These are phyloP conservation scores for Tadarida brasiliensis DNA, from an alignment of 2,797 vertebrate genomes.

Conservation along the genomic window DNA sequence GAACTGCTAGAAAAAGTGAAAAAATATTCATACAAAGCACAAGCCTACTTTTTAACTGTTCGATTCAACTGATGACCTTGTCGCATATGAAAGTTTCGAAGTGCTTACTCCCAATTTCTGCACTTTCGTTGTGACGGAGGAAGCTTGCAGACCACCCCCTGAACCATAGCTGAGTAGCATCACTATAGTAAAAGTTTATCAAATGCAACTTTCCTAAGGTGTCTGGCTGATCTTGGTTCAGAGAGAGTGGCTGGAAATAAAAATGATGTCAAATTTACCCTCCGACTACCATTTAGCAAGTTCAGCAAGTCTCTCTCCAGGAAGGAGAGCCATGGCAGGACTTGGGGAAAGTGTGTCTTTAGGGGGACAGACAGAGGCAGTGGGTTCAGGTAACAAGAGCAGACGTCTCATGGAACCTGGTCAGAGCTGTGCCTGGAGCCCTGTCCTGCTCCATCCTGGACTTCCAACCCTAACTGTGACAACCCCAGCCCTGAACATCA, in stretches of 20 bases:
- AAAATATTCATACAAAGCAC: background rate
- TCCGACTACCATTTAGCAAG: background rate
- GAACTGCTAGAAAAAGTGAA: background rate
- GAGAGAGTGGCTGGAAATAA: background rate
- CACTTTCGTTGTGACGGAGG: rapidly evolving
- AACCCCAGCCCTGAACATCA: background rate
- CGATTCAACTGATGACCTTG: background rate
- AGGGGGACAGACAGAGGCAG: background rate
- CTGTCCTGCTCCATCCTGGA: background rate
- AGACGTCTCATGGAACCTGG: background rate
- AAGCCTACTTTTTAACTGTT: background rate
- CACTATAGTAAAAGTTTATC: rapidly evolving
- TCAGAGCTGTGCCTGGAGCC: background rate
- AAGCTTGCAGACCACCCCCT: background rate
- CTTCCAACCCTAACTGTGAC: background rate
- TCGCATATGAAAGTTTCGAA: background rate
- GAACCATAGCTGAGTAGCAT: rapidly evolving
- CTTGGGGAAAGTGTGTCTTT: background rate
- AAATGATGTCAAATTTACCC: background rate
- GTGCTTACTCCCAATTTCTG: background rate
- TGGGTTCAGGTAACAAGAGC: background rate
- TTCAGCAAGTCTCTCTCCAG: background rate
- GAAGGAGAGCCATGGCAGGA: background rate
- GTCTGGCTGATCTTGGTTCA: background rate
- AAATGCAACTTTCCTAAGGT: background rate